These are phyloP conservation scores for Salarias fasciatus DNA, from an alignment of 2,797 vertebrate species.

Conservation along the genomic window DNA sequence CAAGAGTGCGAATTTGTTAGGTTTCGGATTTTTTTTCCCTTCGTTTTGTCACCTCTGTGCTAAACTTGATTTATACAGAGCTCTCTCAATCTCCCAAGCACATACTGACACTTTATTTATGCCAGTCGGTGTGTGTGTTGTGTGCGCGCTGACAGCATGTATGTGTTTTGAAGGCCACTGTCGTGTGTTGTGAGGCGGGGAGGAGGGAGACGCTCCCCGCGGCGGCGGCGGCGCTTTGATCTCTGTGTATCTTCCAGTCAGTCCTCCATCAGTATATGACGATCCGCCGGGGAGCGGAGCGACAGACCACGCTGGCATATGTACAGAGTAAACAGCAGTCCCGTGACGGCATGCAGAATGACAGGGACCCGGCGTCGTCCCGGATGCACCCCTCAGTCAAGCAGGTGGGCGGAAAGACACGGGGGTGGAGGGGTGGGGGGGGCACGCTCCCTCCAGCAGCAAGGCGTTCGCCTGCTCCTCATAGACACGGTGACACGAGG, in stretches of 20 bases:
- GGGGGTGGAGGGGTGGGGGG: too few relatives aligned
- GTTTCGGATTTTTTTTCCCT: too few relatives aligned
- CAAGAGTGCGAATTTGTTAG: too few relatives aligned
- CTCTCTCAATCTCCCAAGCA: conserved; percentile 17
- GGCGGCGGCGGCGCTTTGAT: conserved; percentile 52
- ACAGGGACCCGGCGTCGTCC: conserved; percentile 24
- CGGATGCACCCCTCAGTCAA: conserved; percentile 24
- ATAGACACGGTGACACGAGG: conserved; percentile 29
- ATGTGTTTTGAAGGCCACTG: conserved; percentile 62
- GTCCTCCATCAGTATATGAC: conserved; percentile 49
- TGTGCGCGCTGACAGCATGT: conserved; percentile 29
- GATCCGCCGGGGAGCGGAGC: conserved; percentile 38
- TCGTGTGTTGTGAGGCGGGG: conserved; percentile 31
- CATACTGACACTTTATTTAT: conserved; percentile 9
- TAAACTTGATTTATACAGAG: conserved; percentile 36
- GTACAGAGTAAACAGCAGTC: conserved; percentile 7
- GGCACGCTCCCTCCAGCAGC: conserved; percentile 26
- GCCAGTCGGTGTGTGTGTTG: conserved; percentile 2
- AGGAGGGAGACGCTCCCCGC: conserved; percentile 17
- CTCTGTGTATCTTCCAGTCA: conserved; percentile 51
- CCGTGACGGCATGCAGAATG: conserved; percentile 38
- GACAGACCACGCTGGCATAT: conserved; percentile 22
- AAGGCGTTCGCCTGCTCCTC: conserved; percentile 27
- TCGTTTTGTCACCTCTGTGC: neutral
- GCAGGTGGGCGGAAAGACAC: conserved; percentile 57